Base-by-base conservation (phyloP, 2,888 invertebrate species). In the Clusia tigrina region DNA sequence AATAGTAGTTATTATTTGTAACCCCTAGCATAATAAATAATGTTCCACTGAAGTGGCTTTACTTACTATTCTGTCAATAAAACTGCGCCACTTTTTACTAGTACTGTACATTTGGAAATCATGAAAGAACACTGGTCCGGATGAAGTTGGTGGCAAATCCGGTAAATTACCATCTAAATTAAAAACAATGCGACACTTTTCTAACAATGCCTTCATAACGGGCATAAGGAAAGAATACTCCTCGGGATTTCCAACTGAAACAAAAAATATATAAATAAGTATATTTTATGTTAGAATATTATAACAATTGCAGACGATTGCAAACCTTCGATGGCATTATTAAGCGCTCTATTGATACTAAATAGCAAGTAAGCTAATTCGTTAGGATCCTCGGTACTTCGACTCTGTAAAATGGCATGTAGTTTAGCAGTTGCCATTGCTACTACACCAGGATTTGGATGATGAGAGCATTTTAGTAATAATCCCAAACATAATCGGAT, bases 141-240 rank as follows among this genome's bases (percentile, higher is more conserved):
- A 83, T 10, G 85, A 81, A 1, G 86, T 86, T 3, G 84, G 81
- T 0, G 88, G 87, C 52, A 89, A 74, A 68, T 85, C 83, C 0
- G 86, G 85, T 42, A 86, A 67, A 54, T 85, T 80, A 12, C 73
- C 67, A 38, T 80, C 78, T 62, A 85, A 70, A 65, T 81, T 81
- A 59, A 85, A 83, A 23, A 81, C 76, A 9, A 66, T 60, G 18
- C 81, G 78, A 48, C 83, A 81, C 74, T 88, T 88, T 65, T 88
- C 88, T 51, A 89, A 78, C 42, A 89, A 75, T 0, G 88, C 87
- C 75, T 88, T 87, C 83, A 89, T 83, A 15, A 89, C 87, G 1
- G 89, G 88, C 78, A 88, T 86, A 23, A 89, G 76, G 73, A 88
- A 88, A 2, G 87, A 86, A 76, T 88, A 88, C 70, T 87, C 87